phyloP scores from a whole-genome alignment of 2,113 vertebrate genomes.

The Laterallus jamaicensis region DNA sequence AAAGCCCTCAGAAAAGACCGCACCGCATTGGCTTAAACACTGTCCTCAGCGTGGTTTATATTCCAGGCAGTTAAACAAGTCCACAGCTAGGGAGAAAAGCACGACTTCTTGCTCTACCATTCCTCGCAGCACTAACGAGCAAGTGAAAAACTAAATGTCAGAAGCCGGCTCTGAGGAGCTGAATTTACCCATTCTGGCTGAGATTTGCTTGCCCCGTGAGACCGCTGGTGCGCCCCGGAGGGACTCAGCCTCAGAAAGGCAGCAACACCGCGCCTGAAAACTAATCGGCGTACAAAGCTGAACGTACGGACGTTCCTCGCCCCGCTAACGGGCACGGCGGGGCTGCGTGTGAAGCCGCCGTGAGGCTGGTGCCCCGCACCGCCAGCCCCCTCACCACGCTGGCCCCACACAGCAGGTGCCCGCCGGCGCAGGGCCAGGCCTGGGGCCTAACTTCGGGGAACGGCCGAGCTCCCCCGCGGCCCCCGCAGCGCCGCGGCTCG shows the following conservation, averaged over 20 bases:
- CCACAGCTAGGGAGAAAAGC: not conserved
- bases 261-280: not conserved
- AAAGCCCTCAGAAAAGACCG: not conserved
- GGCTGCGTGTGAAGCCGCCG: not conserved
- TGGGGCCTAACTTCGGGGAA: not conserved
- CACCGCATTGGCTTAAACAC: not conserved
- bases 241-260: not conserved
- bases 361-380: not conserved
- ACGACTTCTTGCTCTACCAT: not conserved
- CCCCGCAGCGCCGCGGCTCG: not conserved
- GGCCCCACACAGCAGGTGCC: not conserved
- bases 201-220: not conserved
- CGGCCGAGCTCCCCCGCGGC: not conserved
- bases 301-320: fast-evolving
- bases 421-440: not conserved
- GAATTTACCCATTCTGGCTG: not conserved
- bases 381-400: not conserved
- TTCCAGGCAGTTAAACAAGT: not conserved
- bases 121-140: not conserved
- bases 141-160: not conserved
- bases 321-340: not conserved
- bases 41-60: not conserved
- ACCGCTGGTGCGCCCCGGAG: not conserved
- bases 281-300: fast-evolving
- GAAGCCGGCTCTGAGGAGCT: not conserved